Evolutionary conservation across 2,113 vertebrate species (phyloP).

Genomic region (Cisticola juncidis): DNA sequence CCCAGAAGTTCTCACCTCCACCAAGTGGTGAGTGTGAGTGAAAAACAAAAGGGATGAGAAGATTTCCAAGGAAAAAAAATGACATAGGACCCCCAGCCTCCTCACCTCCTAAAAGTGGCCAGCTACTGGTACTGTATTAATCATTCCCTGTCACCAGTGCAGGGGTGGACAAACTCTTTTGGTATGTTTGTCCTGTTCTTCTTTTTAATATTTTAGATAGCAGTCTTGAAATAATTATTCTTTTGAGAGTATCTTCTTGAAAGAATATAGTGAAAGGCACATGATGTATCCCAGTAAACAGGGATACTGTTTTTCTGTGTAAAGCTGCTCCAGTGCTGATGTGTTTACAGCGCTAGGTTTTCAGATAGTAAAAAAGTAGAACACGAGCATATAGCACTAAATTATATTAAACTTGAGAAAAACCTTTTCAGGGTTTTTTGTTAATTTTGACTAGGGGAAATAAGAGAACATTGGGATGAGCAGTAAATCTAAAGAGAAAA

Average conservation of each 20-base stretch:
- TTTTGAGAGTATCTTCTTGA: background rate
- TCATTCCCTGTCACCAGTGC: background rate
- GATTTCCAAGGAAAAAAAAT: background rate
- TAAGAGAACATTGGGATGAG: background rate
- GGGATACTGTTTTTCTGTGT: background rate
- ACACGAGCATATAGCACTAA: conserved; percentile 23
- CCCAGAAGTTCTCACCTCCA: background rate
- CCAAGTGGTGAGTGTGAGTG: background rate
- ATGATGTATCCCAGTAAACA: background rate
- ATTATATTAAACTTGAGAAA: conserved; percentile 16
- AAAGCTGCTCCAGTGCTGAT: conserved; percentile 33
- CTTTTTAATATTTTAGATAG: background rate
- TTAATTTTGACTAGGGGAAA: background rate
- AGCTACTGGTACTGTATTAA: conserved; percentile 17
- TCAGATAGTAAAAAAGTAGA: background rate
- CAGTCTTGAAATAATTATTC: conserved; percentile 10
- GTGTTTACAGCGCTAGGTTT: background rate
- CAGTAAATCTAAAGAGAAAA: background rate
- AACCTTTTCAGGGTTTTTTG: background rate
- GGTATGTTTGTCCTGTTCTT: background rate
- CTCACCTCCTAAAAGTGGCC: background rate
- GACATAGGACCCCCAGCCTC: background rate
- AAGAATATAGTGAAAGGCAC: background rate
- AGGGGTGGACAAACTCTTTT: background rate
- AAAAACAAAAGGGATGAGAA: conserved; percentile 1